Percentiles rank a stretch among this genome's conserved stretches.
Evolutionary conservation across 2,888 invertebrate species (phyloP).

Genomic region (Tachina lurida): DNA sequence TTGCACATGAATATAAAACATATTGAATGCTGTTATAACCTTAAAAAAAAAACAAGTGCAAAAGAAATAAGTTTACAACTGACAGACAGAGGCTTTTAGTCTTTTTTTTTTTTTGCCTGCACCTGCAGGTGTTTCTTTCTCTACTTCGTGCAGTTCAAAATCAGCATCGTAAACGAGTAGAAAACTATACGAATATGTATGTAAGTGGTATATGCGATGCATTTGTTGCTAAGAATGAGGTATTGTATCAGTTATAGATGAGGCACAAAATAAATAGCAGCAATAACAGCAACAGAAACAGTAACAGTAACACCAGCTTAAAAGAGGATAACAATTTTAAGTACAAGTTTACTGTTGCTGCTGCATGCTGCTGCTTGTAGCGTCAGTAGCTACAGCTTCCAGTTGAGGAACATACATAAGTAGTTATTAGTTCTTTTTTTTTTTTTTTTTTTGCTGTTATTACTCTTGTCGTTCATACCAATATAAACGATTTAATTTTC

Average conservation of each 20-base stretch:
- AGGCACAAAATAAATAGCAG: slow-evolving; percentile 60
- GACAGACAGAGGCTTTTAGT: slow-evolving; percentile 56
- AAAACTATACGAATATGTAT: not conserved
- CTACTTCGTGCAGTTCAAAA: slow-evolving; percentile 24
- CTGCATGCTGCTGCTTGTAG: slow-evolving; percentile 10
- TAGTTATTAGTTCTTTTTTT: slow-evolving; percentile 15
- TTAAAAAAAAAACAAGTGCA: slow-evolving; percentile 31
- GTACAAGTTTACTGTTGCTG: slow-evolving; percentile 50
- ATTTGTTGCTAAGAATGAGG: slow-evolving; percentile 41
- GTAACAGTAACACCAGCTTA: slow-evolving; percentile 38
- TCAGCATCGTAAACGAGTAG: slow-evolving; percentile 9
- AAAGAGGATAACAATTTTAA: slow-evolving; percentile 60
- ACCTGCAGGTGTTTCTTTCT: slow-evolving; percentile 70
- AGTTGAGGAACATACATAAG: slow-evolving; percentile 22
- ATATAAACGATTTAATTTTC: slow-evolving; percentile 44
- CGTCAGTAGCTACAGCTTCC: slow-evolving; percentile 46
- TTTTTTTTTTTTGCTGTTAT: slow-evolving; percentile 34
- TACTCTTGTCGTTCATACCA: slow-evolving; percentile 47
- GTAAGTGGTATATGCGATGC: not conserved
- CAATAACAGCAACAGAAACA: slow-evolving; percentile 41
- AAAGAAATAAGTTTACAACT: slow-evolving; percentile 57
- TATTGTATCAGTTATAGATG: slow-evolving; percentile 64
- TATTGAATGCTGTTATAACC: slow-evolving; percentile 43
- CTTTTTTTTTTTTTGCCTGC: slow-evolving; percentile 45
- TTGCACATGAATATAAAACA: slow-evolving; percentile 6